phyloP scores from a whole-genome alignment of 2,888 invertebrate genomes.

The Cheilosia soror region DNA sequence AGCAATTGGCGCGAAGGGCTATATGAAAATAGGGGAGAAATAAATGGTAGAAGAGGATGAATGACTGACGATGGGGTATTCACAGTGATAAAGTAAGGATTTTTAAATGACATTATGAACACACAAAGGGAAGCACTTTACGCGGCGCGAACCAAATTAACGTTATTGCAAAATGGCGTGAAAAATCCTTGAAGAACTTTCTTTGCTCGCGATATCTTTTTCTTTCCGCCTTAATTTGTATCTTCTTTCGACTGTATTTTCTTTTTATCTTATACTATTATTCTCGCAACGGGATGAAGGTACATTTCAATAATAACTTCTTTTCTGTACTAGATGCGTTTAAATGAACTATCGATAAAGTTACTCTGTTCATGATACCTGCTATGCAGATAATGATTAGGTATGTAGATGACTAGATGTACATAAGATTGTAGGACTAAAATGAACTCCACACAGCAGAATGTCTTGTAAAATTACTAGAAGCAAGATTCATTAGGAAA shows the following conservation, averaged over 20 bases:
- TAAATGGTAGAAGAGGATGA: slow-evolving; percentile 6
- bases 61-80: slow-evolving; percentile 2
- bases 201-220: slow-evolving; percentile 6
- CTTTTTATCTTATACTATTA: not conserved
- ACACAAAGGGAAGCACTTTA: slow-evolving; percentile 76
- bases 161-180: slow-evolving; percentile 46
- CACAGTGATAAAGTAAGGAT: slow-evolving; percentile 27
- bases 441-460: too few relatives aligned
- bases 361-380: too few relatives aligned
- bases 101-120: slow-evolving; percentile 73
- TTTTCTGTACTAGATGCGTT: too few relatives aligned
- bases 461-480: too few relatives aligned
- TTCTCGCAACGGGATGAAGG: not conserved
- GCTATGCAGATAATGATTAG: too few relatives aligned
- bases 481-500: too few relatives aligned
- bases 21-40: slow-evolving; percentile 7
- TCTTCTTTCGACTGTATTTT: not conserved
- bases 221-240: slow-evolving; percentile 3
- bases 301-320: not conserved
- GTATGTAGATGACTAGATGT: too few relatives aligned
- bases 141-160: slow-evolving; percentile 58
- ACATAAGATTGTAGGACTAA: too few relatives aligned
- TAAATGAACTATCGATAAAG: too few relatives aligned
- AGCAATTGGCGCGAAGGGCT: slow-evolving; percentile 6
- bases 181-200: slow-evolving; percentile 35